Percentiles rank a stretch among this genome's conserved stretches.
Evolutionary conservation across 2,888 invertebrate genomes (phyloP).

Genomic region (Euproctis similis): DNA sequence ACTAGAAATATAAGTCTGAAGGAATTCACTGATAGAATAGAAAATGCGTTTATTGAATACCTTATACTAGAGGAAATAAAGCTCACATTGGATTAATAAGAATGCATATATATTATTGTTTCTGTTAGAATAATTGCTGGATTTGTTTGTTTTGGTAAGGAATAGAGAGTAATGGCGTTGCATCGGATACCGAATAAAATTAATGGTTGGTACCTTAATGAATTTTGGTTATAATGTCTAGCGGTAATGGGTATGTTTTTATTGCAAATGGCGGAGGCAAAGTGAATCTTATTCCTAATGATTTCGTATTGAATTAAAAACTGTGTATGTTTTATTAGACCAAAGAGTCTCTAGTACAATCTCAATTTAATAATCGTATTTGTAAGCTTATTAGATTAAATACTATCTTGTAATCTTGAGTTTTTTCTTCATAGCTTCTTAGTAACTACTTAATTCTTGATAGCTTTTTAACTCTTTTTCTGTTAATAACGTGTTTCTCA

Average conservation of each 20-base stretch:
- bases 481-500: no score
- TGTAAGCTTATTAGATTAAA: no score
- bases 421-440: no score
- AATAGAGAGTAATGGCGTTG: constrained; percentile 63
- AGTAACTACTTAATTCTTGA: no score
- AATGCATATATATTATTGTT: constrained; percentile 21
- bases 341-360: no score
- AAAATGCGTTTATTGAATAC: constrained; percentile 25
- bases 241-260: constrained; percentile 49
- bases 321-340: constrained; percentile 20
- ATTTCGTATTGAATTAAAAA: constrained; percentile 27
- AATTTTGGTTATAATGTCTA: constrained; percentile 65
- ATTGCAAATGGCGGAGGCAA: constrained; percentile 32
- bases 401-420: no score
- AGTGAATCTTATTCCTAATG: constrained; percentile 26
- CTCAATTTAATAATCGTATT: no score
- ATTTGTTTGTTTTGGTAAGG: constrained; percentile 71
- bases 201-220: constrained; percentile 65
- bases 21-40: constrained; percentile 36
- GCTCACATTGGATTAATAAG: constrained; percentile 22
- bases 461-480: no score
- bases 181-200: constrained; percentile 56
- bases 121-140: constrained; percentile 65
- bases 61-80: constrained; percentile 23
- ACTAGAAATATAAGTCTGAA: constrained; percentile 33